Evolutionary conservation across 1,140 invertebrate genomes (phyloP), one percentile per base, ranked within the genome.

Genomic region (Adelges cooleyi): DNA sequence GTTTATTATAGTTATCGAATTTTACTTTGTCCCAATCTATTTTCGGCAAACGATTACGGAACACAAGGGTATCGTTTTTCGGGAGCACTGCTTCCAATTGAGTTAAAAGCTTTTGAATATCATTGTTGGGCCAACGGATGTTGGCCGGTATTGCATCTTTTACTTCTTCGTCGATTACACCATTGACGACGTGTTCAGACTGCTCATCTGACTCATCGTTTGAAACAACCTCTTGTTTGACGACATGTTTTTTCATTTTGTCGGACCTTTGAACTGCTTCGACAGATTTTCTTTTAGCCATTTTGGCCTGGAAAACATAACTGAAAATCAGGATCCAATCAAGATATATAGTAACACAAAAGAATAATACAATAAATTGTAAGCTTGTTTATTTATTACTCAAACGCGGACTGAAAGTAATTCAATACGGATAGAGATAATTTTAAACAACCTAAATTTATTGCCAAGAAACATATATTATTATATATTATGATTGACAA

Each of bases 181-280:
- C 56, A n/a, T 62, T 62, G 29, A 46, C 38, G 29, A 46, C 29
- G 10, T 62, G n/a, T 15, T 62, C 53, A 59, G 53, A 59, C 3
- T 56, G 53, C 6, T 56, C 54, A 33, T 62, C 56, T 18, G 56
- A 62, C 13, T 62, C 42, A n/a, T 62, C 56, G n/a, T 40, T 27
- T 23, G 46, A 50, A 20, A 42, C 29, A 2, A 17, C 2, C 9
- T 62, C 29, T 62, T 62, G n/a, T n/a, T n/a, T n/a, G n/a, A n/a
- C 33, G 11, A 62, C n/a, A 17, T 25, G 44, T 22, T 48, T 62
- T n/a, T n/a, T 62, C 20, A 46, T 62, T 62, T 62, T 62, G 15
- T 48, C 56, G 20, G 23, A 17, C 2, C 10, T 33, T 29, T 62
- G 40, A 29, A 48, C 1, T 3, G 18, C 9, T 29, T 22, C 44